A percentile compares a stretch with the other conserved stretches of the same genome.
Evolutionary conservation across 2,113 vertebrate species (phyloP).

Genomic region (Psilopsiagon aurifrons): DNA sequence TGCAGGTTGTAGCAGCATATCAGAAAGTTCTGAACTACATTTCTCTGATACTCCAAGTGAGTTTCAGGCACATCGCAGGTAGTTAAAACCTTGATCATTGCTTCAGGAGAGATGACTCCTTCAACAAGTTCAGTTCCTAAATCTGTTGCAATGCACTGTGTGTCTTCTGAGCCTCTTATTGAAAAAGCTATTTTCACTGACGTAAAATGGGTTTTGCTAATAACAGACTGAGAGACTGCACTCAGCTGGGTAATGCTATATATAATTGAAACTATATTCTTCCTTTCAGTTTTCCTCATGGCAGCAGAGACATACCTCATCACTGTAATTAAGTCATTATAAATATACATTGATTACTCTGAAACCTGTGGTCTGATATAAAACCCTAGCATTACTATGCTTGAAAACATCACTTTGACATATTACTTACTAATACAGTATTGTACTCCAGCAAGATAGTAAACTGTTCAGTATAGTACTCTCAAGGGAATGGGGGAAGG

Average conservation of each 20-base stretch:
- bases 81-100: neutral
- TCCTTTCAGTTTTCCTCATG: conserved; percentile 1
- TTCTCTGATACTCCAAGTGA: neutral
- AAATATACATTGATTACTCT: conserved; percentile 55
- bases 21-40: neutral
- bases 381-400: neutral
- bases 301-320: conserved; percentile 23
- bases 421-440: conserved; percentile 1
- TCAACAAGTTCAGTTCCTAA: neutral
- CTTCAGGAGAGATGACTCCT: neutral
- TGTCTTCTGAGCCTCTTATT: neutral
- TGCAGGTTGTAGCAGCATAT: neutral
- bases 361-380: conserved; percentile 32
- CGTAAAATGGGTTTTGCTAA: conserved; percentile 8
- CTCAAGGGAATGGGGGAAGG: neutral
- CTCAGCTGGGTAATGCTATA: neutral
- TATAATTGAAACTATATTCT: conserved; percentile 17
- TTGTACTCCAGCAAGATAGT: neutral
- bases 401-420: neutral
- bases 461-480: neutral
- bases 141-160: neutral
- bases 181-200: conserved; percentile 1
- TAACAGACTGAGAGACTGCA: neutral
- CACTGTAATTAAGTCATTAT: conserved; percentile 54
- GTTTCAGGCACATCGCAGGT: neutral